These are phyloP conservation scores for Scaeva pyrastri DNA, from an alignment of 2,888 invertebrate species.

Conservation along the genomic window DNA sequence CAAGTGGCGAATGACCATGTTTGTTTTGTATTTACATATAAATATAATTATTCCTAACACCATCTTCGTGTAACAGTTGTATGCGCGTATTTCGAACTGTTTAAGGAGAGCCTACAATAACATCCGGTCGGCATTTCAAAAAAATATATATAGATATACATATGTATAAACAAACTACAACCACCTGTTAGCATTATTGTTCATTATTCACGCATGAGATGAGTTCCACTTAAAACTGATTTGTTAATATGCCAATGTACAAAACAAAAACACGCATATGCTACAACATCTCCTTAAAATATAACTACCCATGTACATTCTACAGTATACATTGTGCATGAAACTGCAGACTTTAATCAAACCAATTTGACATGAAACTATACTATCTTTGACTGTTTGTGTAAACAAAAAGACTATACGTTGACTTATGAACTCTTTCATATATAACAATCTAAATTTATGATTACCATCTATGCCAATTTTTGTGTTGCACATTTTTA, in stretches of 20 bases:
- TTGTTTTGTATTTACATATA: not conserved
- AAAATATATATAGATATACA: too few species aligned
- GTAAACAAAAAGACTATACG: not conserved
- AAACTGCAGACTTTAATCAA: not conserved
- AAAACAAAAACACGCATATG: constrained; percentile 17
- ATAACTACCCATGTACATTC: not conserved
- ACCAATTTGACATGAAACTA: not conserved
- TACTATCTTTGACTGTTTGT: not conserved
- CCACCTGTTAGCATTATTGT: constrained; percentile 9
- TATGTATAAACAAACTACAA: constrained; percentile 6
- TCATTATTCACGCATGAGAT: constrained; percentile 49
- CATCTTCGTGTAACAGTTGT: not conserved
- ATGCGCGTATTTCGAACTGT: not conserved
- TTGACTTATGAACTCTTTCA: constrained; percentile 12
- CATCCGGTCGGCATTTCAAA: constrained; percentile 14
- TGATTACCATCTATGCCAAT: constrained; percentile 6
- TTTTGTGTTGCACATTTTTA: constrained; percentile 15
- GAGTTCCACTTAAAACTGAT: constrained; percentile 35
- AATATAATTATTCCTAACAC: not conserved
- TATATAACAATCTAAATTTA: constrained; percentile 11
- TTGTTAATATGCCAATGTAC: constrained; percentile 3
- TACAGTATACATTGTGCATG: too few species aligned
- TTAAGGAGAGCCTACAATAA: not conserved
- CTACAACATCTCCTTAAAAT: not conserved
- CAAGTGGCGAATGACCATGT: not conserved